Evolutionary conservation across 2,888 invertebrate species (phyloP).

Genomic region (Platycheirus rosarum): DNA sequence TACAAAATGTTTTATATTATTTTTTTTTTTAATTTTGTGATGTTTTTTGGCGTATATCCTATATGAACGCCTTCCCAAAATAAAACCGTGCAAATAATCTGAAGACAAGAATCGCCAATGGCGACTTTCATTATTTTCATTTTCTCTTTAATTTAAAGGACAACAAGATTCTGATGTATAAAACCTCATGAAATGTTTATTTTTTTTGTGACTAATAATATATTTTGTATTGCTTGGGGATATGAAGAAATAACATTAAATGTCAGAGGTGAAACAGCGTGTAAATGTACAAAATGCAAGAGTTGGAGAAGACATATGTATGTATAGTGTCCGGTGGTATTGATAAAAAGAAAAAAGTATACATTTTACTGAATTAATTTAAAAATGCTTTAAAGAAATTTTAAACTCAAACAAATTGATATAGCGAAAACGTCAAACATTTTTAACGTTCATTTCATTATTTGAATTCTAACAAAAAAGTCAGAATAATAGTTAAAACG

Average conservation of each 20-base stretch:
- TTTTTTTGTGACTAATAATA: constrained; percentile 21
- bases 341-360: no score
- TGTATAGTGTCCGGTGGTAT: no score
- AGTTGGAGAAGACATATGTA: neutral
- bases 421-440: no score
- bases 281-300: constrained; percentile 14
- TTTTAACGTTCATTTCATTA: no score
- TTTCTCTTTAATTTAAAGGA: constrained; percentile 68
- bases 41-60: neutral
- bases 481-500: no score
- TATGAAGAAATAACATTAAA: constrained; percentile 19
- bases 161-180: constrained; percentile 31
- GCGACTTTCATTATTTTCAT: constrained; percentile 62
- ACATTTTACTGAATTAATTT: no score
- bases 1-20: constrained; percentile 14
- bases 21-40: constrained; percentile 28
- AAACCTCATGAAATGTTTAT: constrained; percentile 27
- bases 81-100: constrained; percentile 62
- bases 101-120: constrained; percentile 60
- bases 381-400: no score
- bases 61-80: constrained; percentile 28
- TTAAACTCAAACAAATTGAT: no score
- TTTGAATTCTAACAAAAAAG: no score
- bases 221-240: constrained; percentile 37
- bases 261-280: constrained; percentile 48